Base-by-base conservation (phyloP, 2,797 vertebrate species). In the Halcyon chelicuti region DNA sequence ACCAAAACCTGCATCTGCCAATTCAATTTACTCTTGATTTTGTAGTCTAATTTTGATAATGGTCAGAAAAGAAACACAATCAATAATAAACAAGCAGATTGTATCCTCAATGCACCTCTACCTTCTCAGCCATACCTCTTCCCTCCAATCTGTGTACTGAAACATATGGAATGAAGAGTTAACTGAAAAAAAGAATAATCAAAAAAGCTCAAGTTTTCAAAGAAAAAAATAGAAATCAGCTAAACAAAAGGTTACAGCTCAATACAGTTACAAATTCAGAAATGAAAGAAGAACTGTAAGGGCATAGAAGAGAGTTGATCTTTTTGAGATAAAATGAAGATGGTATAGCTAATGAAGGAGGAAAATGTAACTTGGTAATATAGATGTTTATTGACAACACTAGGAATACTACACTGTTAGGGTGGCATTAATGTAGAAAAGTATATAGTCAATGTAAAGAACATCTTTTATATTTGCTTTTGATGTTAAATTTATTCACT, bases 1-100 rank as follows among this genome's bases (percentile, higher is more conserved):
- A 19, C 49, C 49, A 61, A 14, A 25, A 61, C 37, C 91, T 94
- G 14, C 37, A 90, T 42, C 31, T 90, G 44, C 8, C 92, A 75
- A 35, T 90, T 96, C 63, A 82, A 16, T 65, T 96, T 76, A 79
- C 21, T 92, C 66, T 88, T 92, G 29, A 65, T 86, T 82, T 83
- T 67, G 7, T 42, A 54, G 33, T 63, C 23, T 57, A 88, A 76
- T 95, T 92, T 93, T 96, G 33, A 47, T 92, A 51, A 77, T 31
- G 21, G 51, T 78, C 80, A 92, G 70, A 90, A 68, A 61, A 94
- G 29, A 90, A 94, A 91, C 55, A 57, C 12, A 85, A 93, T 58
- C 79, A 15, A 2, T 73, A 95, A 93, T 76, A 90, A 96, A 93
- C 54, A 92, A 79, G 29, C 9, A 25, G 2, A 1, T 31, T 85